Evolutionary conservation across 2,113 vertebrate species (phyloP), one percentile per base, ranked within the genome.

Genomic region (Ammospiza caudacuta): DNA sequence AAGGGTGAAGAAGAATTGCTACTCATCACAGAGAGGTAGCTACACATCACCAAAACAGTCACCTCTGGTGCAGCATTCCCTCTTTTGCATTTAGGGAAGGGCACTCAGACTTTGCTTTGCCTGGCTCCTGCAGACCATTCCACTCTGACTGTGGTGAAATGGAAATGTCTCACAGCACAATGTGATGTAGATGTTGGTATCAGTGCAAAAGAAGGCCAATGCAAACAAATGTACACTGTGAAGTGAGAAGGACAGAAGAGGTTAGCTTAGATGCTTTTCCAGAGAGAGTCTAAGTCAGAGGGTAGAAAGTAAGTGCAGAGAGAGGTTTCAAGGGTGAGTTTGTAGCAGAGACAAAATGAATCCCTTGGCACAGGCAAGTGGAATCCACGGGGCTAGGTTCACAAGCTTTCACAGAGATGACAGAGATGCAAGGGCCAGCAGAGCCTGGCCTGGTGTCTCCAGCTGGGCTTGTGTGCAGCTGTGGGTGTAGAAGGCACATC

Each of bases 361-460:
- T 77, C 35, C 35, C 33, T 43, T 1, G 1, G 21, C 15, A 73
- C 7, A 63, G 29, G 15, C 46, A 66, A 82, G 9, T 8, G 17
- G 70, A 80, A 85, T 43, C 67, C 43, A 33, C 7, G 3, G 23
- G 46, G 35, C 55, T 43, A 54, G n/a, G 22, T 70, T 52, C 64
- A 67, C 41, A 66, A 62, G 25, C 18, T n/a, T 73, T 59, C 70
- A 89, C 27, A 73, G 2, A 73, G 41, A 76, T 58, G 37, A 87
- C 12, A 85, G 18, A 62, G 54, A 66, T n/a, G 17, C 23, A 81
- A 44, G 23, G 18, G 22, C 49, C 58, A 87, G n/a, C 18, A 79
- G 41, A 82, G 31, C 5, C 1, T 15, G 69, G 54, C 46, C 54
- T 27, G 18, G 15, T 0, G 0, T 4, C 8, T 73, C 54, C 66